Evolutionary conservation across 1,140 invertebrate species (phyloP).

Genomic region (Drosophila ficusphila): DNA sequence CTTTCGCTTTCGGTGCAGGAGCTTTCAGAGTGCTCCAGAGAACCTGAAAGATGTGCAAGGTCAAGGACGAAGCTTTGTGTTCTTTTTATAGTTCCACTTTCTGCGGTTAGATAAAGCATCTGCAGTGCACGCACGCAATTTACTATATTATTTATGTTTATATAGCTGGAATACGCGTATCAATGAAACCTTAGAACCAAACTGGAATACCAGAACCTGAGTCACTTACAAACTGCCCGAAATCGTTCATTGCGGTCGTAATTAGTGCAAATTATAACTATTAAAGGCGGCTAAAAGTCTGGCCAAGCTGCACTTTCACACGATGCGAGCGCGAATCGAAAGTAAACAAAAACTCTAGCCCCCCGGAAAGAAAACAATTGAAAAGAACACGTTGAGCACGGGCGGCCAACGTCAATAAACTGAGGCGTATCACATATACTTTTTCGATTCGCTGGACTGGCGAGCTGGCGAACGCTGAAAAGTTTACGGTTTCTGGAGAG

Average conservation of each 20-base stretch:
- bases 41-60: conserved; percentile 59
- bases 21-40: conserved; percentile 26
- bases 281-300: conserved; percentile 18
- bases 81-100: conserved; percentile 33
- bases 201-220: background rate
- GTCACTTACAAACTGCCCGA: conserved; percentile 55
- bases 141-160: background rate
- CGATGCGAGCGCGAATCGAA: conserved; percentile 33
- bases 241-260: conserved; percentile 38
- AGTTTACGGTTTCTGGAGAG: conserved; percentile 28
- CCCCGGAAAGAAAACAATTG: conserved; percentile 23
- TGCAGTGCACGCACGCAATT: conserved; percentile 15
- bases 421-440: conserved; percentile 46
- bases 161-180: background rate
- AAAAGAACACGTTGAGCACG: conserved; percentile 66
- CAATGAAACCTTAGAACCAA: background rate
- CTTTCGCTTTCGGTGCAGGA: conserved; percentile 44
- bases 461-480: conserved; percentile 1
- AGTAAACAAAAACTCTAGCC: conserved; percentile 34
- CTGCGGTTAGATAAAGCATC: conserved; percentile 75
- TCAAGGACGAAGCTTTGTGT: conserved; percentile 73
- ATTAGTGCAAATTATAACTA: conserved; percentile 45
- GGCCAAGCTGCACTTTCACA: conserved; percentile 68
- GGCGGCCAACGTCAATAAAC: conserved; percentile 63
- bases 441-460: conserved; percentile 62